A percentile compares a stretch with the other conserved stretches of the same genome.
Conservation (phyloP, 2,888 invertebrate genomes). For the Sthenelais limicola region DNA sequence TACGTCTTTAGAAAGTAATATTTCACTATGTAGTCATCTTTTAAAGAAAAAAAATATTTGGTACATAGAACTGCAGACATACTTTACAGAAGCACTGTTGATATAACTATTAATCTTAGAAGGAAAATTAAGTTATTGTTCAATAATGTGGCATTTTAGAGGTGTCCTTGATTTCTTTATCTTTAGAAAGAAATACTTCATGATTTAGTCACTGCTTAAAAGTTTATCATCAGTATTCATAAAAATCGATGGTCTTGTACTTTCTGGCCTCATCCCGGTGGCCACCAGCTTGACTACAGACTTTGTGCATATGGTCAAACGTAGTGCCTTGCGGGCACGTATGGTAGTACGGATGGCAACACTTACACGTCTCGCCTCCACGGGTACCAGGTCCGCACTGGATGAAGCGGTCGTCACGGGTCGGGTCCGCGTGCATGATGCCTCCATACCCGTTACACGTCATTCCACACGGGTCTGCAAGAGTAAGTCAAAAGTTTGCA, state of each 20-base stretch:
- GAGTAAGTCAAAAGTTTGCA: neutral
- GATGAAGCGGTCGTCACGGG: conserved; percentile 37
- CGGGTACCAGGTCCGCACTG: conserved; percentile 43
- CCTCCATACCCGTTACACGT: conserved; percentile 30
- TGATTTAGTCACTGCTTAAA: no score
- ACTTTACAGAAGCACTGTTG: no score
- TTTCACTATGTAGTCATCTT: no score
- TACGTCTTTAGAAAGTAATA: no score
- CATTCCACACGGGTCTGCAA: conserved; percentile 25
- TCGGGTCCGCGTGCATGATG: conserved; percentile 31
- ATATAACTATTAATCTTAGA: no score
- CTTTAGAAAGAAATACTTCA: no score
- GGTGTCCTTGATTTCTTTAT: no score
- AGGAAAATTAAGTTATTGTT: no score
- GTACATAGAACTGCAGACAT: no score
- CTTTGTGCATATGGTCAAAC: conserved; percentile 9
- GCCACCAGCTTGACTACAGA: conserved; percentile 9
- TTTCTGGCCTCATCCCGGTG: neutral
- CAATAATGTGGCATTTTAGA: no score
- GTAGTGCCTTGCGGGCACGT: conserved; percentile 21
- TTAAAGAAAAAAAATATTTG: no score
- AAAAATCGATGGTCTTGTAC: conserved; percentile 14
- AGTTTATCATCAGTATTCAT: neutral
- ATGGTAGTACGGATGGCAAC: conserved; percentile 32
- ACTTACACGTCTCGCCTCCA: conserved; percentile 10